Percentiles rank a stretch among this genome's conserved stretches.
Evolutionary conservation across 2,888 invertebrate genomes (phyloP).

Genomic region (Drosophila demipolita): DNA sequence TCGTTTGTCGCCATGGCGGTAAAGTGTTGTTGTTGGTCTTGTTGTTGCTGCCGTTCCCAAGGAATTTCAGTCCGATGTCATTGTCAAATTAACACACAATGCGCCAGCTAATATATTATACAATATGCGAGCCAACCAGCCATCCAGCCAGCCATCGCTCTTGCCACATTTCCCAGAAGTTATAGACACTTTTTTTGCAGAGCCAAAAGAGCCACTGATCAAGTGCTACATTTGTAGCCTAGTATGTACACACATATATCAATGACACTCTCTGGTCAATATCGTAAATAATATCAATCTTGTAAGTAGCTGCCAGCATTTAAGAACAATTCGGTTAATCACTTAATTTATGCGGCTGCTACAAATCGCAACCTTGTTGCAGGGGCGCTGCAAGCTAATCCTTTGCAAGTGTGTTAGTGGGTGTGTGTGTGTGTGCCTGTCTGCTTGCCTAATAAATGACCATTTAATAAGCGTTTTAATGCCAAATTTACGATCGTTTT

Average conservation of each 20-base stretch:
- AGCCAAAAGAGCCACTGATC: slow-evolving; percentile 19
- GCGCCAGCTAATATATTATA: slow-evolving; percentile 77
- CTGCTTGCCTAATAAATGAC: slow-evolving; percentile 71
- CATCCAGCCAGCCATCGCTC: slow-evolving; percentile 2
- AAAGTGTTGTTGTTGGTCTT: slow-evolving; percentile 60
- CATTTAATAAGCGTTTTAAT: slow-evolving; percentile 81
- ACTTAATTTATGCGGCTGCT: slow-evolving; percentile 73
- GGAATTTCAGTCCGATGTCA: slow-evolving; percentile 55
- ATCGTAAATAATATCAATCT: slow-evolving; percentile 69
- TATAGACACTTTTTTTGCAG: slow-evolving; percentile 55
- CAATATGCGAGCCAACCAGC: slow-evolving; percentile 52
- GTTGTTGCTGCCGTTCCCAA: slow-evolving; percentile 54
- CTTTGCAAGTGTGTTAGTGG: slow-evolving; percentile 20
- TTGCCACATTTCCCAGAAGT: slow-evolving; percentile 62
- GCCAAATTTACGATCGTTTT: slow-evolving; percentile 83
- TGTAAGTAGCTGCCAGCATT: slow-evolving; percentile 76
- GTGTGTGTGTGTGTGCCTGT: slow-evolving; percentile 2
- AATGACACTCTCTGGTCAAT: slow-evolving; percentile 1
- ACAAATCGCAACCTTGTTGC: slow-evolving; percentile 76
- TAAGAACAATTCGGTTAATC: slow-evolving; percentile 75
- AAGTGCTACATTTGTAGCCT: background rate
- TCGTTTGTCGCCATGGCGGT: slow-evolving; percentile 69
- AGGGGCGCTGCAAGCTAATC: slow-evolving; percentile 36
- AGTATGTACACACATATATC: slow-evolving; percentile 31
- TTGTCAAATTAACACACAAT: slow-evolving; percentile 78